Conservation (phyloP, 2,797 vertebrate species). For the Fringilla coelebs region DNA sequence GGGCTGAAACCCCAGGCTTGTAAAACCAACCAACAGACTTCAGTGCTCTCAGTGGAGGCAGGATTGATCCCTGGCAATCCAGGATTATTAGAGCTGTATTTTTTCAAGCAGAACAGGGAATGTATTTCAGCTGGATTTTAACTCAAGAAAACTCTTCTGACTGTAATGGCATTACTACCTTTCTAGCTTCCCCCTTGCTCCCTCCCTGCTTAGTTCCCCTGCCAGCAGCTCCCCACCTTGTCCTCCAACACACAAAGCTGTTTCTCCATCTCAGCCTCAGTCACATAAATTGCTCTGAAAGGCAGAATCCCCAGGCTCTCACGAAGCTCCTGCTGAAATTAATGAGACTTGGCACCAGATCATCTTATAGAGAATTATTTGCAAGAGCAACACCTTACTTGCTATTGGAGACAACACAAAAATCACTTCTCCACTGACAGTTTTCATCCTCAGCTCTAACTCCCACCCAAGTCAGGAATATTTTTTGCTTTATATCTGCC, state of each 20-base stretch:
- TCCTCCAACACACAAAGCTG: not conserved
- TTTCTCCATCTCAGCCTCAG: not conserved
- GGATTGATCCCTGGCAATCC: not conserved
- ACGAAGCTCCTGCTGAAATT: conserved; percentile 22
- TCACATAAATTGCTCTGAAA: not conserved
- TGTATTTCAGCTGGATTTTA: conserved; percentile 26
- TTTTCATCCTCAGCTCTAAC: not conserved
- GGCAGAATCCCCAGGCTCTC: conserved; percentile 19
- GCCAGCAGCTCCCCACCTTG: not conserved
- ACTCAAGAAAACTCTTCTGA: conserved; percentile 1
- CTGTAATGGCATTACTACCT: not conserved
- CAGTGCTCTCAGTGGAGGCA: not conserved
- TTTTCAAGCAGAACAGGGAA: not conserved
- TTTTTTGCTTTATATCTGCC: not conserved
- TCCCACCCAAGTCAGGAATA: not conserved
- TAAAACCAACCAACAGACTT: not conserved
- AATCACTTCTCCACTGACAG: not conserved
- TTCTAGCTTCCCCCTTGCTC: not conserved
- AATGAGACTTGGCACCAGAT: conserved; percentile 33
- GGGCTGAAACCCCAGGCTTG: not conserved
- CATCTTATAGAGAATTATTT: not conserved
- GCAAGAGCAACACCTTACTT: conserved; percentile 19
- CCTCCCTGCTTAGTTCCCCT: not conserved
- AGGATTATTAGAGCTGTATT: not conserved
- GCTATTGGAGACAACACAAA: not conserved